Conservation (phyloP, 1,140 invertebrate species). For the Lepidurus apus region DNA sequence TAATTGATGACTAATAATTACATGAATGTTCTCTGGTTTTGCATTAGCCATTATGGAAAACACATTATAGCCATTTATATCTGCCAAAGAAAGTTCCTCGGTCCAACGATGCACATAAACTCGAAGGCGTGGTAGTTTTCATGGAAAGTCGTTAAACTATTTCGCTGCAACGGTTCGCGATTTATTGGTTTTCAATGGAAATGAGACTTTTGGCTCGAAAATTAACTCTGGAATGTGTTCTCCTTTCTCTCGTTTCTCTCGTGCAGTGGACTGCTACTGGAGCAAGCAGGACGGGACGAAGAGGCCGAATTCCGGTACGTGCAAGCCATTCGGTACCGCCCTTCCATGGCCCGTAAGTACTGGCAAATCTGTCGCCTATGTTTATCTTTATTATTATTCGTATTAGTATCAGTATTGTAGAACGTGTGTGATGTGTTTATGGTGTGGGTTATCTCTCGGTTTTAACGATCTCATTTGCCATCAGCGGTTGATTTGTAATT, state of each 20-base stretch:
- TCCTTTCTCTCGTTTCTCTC: background rate
- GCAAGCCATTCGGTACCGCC: slow-evolving; percentile 32
- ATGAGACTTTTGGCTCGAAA: background rate
- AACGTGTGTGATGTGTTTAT: background rate
- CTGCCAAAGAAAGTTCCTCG: no score
- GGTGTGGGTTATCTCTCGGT: background rate
- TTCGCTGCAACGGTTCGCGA: no score
- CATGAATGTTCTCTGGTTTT: no score
- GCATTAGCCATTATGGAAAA: no score
- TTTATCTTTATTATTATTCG: slow-evolving; percentile 6
- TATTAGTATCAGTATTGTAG: background rate
- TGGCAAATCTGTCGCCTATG: background rate
- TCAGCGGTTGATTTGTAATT: background rate
- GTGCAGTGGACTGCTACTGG: slow-evolving; percentile 30
- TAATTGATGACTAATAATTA: no score
- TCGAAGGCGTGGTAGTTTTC: no score
- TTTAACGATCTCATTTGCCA: background rate
- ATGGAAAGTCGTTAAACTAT: no score
- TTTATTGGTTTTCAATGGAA: no score
- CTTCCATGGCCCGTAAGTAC: slow-evolving; percentile 31
- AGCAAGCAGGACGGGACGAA: slow-evolving; percentile 32
- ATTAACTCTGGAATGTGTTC: background rate
- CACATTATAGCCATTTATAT: no score
- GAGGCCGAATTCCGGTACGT: slow-evolving; percentile 32
- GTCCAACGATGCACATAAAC: no score